These are phyloP conservation scores for Herminia tarsipennalis DNA, from an alignment of 2,888 invertebrate species.

Conservation along the genomic window DNA sequence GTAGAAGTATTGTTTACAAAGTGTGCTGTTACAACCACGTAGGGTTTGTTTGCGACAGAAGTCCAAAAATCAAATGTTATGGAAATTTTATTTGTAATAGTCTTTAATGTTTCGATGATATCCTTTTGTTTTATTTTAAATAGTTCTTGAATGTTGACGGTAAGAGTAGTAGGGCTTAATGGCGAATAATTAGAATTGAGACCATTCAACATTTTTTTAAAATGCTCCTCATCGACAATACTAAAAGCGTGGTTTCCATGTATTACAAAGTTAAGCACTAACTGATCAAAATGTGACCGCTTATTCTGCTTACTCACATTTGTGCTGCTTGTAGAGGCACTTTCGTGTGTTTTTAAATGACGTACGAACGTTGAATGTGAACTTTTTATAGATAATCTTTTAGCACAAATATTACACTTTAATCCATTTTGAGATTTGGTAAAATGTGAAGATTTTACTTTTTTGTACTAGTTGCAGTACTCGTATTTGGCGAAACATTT, in stretches of 20 bases:
- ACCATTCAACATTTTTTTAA: constrained; percentile 10
- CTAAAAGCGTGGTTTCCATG: constrained; percentile 15
- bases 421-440: too few relatives aligned
- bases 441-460: too few relatives aligned
- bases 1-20: constrained; percentile 7
- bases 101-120: constrained; percentile 11
- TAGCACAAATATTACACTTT: too few relatives aligned
- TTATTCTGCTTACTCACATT: too few relatives aligned
- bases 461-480: too few relatives aligned
- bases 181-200: constrained; percentile 12
- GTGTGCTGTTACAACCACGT: constrained; percentile 17
- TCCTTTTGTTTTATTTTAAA: constrained; percentile 15
- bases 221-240: constrained; percentile 17
- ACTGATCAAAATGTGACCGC: too few relatives aligned
- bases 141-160: constrained; percentile 10
- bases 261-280: too few relatives aligned
- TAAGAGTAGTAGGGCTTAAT: constrained; percentile 12
- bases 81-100: constrained; percentile 13
- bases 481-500: too few relatives aligned
- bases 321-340: too few relatives aligned
- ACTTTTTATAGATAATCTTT: too few relatives aligned
- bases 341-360: too few relatives aligned
- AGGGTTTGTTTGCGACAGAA: constrained; percentile 19
- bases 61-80: constrained; percentile 21
- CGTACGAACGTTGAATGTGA: too few relatives aligned